These are phyloP conservation scores for Cyprinus carpio DNA, from an alignment of 2,113 vertebrate genomes.

Conservation along the genomic window DNA sequence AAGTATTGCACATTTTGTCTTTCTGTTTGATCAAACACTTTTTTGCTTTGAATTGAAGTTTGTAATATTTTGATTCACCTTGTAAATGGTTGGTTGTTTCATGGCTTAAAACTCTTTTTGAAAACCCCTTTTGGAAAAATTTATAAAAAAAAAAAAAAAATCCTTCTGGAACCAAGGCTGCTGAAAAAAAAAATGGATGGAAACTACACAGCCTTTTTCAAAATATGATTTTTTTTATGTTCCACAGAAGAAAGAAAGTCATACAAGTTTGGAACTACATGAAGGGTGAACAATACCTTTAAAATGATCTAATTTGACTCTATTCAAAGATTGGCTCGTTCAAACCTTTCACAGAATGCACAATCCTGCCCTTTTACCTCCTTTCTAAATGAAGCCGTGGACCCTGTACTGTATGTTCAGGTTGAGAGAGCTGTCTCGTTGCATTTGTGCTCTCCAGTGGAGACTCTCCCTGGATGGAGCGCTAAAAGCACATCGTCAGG, in stretches of 20 bases:
- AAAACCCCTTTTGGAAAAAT: neutral
- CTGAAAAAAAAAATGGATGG: neutral
- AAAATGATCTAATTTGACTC: neutral
- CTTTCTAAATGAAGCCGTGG: conserved; percentile 18
- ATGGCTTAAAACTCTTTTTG: neutral
- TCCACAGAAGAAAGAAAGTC: neutral
- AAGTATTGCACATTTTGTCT: neutral
- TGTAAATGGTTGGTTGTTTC: neutral
- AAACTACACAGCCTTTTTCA: neutral
- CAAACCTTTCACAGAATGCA: neutral
- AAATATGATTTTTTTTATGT: neutral
- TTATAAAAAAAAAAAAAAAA: neutral
- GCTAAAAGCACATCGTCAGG: conserved; percentile 43
- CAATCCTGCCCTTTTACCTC: neutral
- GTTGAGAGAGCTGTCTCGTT: conserved; percentile 34
- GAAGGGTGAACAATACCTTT: neutral
- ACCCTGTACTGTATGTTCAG: neutral
- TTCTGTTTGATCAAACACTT: neutral
- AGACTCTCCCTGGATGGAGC: conserved; percentile 21
- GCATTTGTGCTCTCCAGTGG: conserved; percentile 19
- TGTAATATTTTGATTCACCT: neutral
- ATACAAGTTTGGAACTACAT: neutral
- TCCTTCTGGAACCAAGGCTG: neutral
- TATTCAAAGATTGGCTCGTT: neutral
- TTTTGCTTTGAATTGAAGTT: neutral